A percentile compares a stretch with the other conserved stretches of the same genome.
Conservation (phyloP, 2,113 vertebrate species). For the Pituophis catenifer region DNA sequence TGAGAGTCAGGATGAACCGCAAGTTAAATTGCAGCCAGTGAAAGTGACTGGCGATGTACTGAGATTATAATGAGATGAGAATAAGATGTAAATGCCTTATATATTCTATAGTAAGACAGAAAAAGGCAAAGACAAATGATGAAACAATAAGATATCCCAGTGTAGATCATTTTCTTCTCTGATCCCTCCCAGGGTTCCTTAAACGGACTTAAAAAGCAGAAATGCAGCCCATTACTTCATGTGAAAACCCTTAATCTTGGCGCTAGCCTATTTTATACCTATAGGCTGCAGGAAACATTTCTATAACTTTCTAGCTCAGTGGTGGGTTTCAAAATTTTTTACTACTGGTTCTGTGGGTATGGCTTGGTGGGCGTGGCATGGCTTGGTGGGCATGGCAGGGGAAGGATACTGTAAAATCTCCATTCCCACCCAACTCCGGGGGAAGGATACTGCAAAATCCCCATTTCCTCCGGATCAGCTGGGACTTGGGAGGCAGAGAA, state of each 20-base stretch:
- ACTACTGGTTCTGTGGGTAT: no score
- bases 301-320: background rate
- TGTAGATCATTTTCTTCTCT: background rate
- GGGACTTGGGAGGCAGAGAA: no score
- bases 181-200: background rate
- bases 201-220: background rate
- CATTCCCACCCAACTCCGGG: no score
- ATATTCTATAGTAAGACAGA: background rate
- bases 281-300: background rate
- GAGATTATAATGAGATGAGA: background rate
- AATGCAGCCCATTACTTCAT: background rate
- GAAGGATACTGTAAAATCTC: no score
- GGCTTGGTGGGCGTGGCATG: no score
- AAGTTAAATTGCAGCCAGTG: background rate
- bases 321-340: no score
- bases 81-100: background rate
- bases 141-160: background rate
- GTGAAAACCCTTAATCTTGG: background rate
- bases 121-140: background rate
- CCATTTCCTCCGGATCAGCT: no score
- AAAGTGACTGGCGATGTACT: background rate
- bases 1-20: background rate
- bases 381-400: no score
- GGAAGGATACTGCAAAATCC: no score
- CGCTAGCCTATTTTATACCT: background rate